These are phyloP conservation scores for Mesoclemmys tuberculata DNA, from an alignment of 2,113 vertebrate species.

Conservation along the genomic window DNA sequence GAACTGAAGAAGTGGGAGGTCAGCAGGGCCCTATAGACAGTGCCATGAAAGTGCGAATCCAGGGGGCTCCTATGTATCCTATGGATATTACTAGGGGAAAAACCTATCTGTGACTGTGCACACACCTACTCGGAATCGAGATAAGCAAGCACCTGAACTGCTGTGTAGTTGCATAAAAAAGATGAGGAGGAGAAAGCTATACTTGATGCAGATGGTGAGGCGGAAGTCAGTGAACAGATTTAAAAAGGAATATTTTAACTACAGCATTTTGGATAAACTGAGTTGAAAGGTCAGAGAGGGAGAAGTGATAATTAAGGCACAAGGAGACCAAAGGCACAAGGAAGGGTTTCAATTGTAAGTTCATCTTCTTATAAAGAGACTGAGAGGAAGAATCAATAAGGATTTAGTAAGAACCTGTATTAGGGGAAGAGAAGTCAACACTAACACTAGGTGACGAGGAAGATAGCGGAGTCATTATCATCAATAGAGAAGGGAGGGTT, in stretches of 20 bases:
- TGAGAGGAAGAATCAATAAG: background rate
- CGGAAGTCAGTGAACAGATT: background rate
- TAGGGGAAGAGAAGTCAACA: background rate
- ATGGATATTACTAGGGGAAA: no score
- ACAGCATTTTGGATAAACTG: background rate
- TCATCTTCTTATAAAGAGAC: background rate
- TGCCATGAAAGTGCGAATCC: no score
- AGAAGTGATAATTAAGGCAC: background rate
- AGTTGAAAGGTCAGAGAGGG: background rate
- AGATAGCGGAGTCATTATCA: background rate
- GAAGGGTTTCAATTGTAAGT: background rate
- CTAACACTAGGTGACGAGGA: background rate
- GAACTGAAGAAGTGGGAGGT: no score
- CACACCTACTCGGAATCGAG: no score
- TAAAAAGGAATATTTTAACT: background rate
- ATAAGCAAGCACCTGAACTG: background rate
- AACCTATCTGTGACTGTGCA: no score
- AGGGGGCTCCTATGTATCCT: no score
- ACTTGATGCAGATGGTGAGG: background rate
- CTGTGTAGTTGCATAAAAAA: background rate
- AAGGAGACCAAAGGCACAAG: background rate
- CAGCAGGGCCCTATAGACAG: no score
- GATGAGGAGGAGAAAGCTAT: background rate
- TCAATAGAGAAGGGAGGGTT: background rate
- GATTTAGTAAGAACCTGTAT: background rate